Evolutionary conservation across 2,888 invertebrate genomes (phyloP), one percentile per base, ranked within the genome.

Genomic region (Aquatica leii): DNA sequence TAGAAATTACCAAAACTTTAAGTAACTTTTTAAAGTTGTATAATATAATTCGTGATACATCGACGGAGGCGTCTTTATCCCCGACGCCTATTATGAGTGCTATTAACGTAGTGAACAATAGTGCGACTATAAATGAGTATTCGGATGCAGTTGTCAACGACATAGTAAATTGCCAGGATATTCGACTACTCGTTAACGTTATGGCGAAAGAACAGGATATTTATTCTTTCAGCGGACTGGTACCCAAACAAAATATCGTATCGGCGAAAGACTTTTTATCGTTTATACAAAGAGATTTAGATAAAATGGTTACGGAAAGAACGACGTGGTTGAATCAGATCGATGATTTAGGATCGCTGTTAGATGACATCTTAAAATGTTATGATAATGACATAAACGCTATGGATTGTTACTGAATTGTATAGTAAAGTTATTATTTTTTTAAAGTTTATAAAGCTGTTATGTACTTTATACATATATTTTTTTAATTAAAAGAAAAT

Each of bases 341-440:
- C n/a, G 89, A 87, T 70, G 85, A 86, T 71, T 84, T 92, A 12
- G 85, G 86, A 1, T 91, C 92, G 0, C 82, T 92, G 2, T 78
- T 93, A 1, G 92, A 93, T 73, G 93, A 93, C 77, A 89, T 93
- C 66, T 77, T 91, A 17, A 86, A 87, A 8, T 84, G 87, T 55
- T 86, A 88, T 71, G 84, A 86, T 68, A 75, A 80, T 0, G 81
- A 76, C 37, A 85, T 86, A 0, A 90, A 90, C 73, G 82, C 84
- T 21, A 85, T 90, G 83, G 92, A 92, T 82, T 92, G 91, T 81
- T 92, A 92, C 74, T 91, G 55, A 60, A 41, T n/a, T 37, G 17
- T 54, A 40, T 40, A 40, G 12, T 40, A 12, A 4, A 3, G 17
- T 43, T 43, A 9, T 12, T 43, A 14, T 43, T 8, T 43, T 43